Evolutionary conservation across 2,113 vertebrate genomes (phyloP), one percentile per base, ranked within the genome.

Genomic region (Chascanopsetta lugubris): DNA sequence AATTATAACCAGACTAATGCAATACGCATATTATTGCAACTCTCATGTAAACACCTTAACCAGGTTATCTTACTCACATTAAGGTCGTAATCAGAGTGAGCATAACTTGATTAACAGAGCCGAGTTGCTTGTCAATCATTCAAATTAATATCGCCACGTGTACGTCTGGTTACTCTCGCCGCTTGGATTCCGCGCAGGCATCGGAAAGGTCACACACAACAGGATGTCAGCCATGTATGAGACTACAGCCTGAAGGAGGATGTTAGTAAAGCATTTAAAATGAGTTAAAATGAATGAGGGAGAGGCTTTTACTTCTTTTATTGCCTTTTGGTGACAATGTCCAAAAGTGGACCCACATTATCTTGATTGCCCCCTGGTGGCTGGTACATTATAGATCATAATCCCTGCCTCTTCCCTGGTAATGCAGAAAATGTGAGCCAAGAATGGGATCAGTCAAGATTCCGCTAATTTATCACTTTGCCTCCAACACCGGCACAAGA

Each of bases 31-130:
- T 90, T 85, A 90, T 85, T 87, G 88, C 85, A 81, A 80, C 80
- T 79, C 79, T 84, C 69, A 64, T 87, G 85, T 87, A 87, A 88
- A 90, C 85, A 90, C 83, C 86, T 85, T 88, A 87, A 88, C 86
- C 65, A 46, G 83, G 85, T 87, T 88, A 84, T 84, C 85, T 87
- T 85, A 74, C 75, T 84, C 81, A 56, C 81, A 86, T 88, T 87
- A 85, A 61, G 46, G 65, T 42, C 65, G 65, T 83, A 83, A 87
- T 85, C 85, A 79, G 61, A 87, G 74, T 83, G 66, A 87, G 80
- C 72, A 75, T 83, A 87, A 89, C 86, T 87, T 72, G 72, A 89
- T 89, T 88, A 88, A 80, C 79, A 72, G 71, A 83, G 79, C 79
- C 38, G 53, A 59, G 64, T 69, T 77, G 75, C 86, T 79, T 88